A percentile compares a stretch with the other conserved stretches of the same genome.
Evolutionary conservation across 2,888 invertebrate species (phyloP).

Genomic region (Troglohyphantes excavatus): DNA sequence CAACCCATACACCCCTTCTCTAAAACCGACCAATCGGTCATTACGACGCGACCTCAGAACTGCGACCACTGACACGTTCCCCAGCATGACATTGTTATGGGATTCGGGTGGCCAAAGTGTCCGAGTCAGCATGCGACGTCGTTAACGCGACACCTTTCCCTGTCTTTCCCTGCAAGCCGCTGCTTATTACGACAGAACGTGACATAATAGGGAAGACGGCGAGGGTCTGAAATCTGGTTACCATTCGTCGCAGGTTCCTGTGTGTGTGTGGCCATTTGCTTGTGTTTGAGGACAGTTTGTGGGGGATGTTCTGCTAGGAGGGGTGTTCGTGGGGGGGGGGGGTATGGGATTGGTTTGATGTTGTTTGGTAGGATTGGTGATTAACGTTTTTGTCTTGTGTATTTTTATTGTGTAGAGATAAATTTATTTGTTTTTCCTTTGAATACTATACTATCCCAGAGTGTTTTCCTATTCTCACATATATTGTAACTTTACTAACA

Average conservation of each 20-base stretch:
- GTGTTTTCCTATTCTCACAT: too few relatives aligned
- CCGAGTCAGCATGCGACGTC: constrained; percentile 31
- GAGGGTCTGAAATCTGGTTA: constrained; percentile 4
- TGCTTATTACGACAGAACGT: constrained; percentile 30
- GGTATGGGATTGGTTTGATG: too few relatives aligned
- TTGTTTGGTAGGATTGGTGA: too few relatives aligned
- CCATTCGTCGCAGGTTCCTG: background rate
- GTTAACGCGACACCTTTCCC: constrained; percentile 37
- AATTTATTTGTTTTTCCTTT: too few relatives aligned
- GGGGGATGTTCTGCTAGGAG: background rate
- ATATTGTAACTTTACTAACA: too few relatives aligned
- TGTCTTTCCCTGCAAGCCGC: constrained; percentile 4
- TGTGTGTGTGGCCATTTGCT: background rate
- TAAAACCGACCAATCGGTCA: too few relatives aligned
- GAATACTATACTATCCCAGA: too few relatives aligned
- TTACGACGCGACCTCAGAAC: background rate
- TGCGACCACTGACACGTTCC: constrained; percentile 37
- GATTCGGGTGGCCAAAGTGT: background rate
- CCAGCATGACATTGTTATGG: constrained; percentile 4
- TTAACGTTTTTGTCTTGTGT: too few relatives aligned
- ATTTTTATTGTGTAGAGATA: too few relatives aligned
- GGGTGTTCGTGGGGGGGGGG: background rate
- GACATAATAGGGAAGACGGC: constrained; percentile 8
- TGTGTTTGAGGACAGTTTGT: background rate
- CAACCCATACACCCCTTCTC: too few relatives aligned